Evolutionary conservation across 2,888 invertebrate species (phyloP), one percentile per base, ranked within the genome.

Genomic region (Pammene fasciana): DNA sequence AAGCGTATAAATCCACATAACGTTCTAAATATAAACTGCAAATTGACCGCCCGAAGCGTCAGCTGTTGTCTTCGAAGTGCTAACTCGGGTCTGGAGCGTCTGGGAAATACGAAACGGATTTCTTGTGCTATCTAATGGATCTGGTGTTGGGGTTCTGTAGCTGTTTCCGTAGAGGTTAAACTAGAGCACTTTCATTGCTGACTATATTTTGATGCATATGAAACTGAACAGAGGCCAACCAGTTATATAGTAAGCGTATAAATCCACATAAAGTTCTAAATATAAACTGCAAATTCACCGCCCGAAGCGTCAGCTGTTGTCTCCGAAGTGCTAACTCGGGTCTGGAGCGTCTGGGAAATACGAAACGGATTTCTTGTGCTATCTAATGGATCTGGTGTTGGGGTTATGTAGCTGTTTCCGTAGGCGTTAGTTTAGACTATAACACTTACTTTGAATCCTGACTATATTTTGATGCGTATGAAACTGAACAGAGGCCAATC

Each of bases 221-320:
- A n/a, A n/a, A n/a, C n/a, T n/a, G n/a, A n/a, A n/a, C n/a, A n/a
- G n/a, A n/a, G n/a, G n/a, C n/a, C n/a, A n/a, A n/a, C n/a, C n/a
- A n/a, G n/a, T n/a, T n/a, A n/a, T n/a, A n/a, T n/a, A n/a, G n/a
- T n/a, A n/a, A n/a, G n/a, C n/a, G n/a, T n/a, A 46, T 36, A 48
- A 46, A 41, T 50, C 16, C 61, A 50, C 10, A 62, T 48, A 16
- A 1, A 4, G 38, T 38, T 50, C 61, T 62, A 62, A 62, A 62
- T 62, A 52, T 62, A n/a, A 62, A n/a, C 61, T 16, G 18, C 61
- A 41, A 62, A 62, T 62, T 62, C 50, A 50, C 61, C 61, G 16
- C 61, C 10, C 50, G 36, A 7, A 16, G 61, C 61, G 48, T 50
- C 61, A 50, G 38, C 61, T 50, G 61, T 50, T 62, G 61, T 50